Conservation (phyloP, 2,113 vertebrate genomes). For the Nanorana parkeri region DNA sequence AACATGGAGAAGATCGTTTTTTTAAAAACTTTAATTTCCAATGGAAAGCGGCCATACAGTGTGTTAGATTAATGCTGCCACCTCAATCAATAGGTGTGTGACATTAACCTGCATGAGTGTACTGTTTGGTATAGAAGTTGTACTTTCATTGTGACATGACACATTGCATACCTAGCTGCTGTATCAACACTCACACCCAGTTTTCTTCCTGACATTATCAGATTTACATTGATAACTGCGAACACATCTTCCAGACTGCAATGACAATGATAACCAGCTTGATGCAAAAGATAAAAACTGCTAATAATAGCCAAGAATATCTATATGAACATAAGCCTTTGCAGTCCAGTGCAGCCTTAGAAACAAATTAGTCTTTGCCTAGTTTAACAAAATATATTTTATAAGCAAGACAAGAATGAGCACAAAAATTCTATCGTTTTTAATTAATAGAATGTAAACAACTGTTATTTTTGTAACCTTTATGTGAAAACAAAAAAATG, state of each 20-base stretch:
- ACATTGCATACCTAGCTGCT: background rate
- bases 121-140: background rate
- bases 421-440: no score
- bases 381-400: no score
- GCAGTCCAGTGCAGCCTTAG: no score
- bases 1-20: background rate
- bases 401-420: no score
- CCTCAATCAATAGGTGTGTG: background rate
- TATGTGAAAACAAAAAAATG: no score
- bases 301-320: background rate
- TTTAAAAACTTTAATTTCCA: background rate
- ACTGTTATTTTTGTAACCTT: no score
- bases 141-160: background rate
- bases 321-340: no score
- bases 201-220: background rate
- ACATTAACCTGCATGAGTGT: background rate
- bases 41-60: background rate
- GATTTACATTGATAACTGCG: background rate
- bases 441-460: no score
- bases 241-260: background rate
- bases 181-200: slow-evolving; percentile 1
- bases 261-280: background rate
- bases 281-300: background rate
- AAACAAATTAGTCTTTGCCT: no score
- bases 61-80: no score